Evolutionary conservation across 2,113 vertebrate genomes (phyloP).

Genomic region (Lontra canadensis): DNA sequence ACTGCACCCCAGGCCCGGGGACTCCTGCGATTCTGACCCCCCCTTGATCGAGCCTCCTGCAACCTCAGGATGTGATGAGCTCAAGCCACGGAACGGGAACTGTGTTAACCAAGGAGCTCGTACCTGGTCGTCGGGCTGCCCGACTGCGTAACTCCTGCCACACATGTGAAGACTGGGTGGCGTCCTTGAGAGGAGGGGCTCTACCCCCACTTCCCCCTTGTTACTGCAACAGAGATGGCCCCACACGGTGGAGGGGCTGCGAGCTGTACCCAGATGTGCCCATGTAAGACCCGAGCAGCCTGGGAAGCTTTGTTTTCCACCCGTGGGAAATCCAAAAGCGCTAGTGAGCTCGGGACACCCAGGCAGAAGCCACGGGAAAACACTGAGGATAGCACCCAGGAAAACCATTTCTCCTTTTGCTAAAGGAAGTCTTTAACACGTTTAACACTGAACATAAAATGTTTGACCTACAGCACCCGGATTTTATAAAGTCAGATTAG

Average conservation of each 20-base stretch:
- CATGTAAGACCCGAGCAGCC: too few species aligned
- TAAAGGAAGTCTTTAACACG: not conserved
- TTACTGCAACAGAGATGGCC: not conserved
- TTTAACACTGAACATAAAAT: not conserved
- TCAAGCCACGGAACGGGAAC: fast-evolving
- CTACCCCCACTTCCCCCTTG: fast-evolving
- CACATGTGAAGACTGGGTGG: fast-evolving
- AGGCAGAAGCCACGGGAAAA: not conserved
- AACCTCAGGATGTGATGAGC: too few species aligned
- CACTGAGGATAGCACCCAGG: not conserved
- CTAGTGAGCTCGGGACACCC: not conserved
- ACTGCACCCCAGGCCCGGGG: not conserved
- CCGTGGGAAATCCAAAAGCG: fast-evolving
- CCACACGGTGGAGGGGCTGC: fast-evolving
- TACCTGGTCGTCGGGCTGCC: not conserved
- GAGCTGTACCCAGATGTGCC: not conserved
- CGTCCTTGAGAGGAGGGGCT: not conserved
- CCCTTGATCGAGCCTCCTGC: not conserved
- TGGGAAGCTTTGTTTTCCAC: not conserved
- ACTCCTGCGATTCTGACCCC: not conserved
- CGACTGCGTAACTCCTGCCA: too few species aligned
- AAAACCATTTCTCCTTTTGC: not conserved
- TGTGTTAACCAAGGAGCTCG: not conserved
- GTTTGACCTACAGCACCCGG: fast-evolving
- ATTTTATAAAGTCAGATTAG: not conserved